Percentiles rank a stretch among this genome's conserved stretches.
Conservation (phyloP, 2,113 vertebrate genomes). For the Nestor notabilis region DNA sequence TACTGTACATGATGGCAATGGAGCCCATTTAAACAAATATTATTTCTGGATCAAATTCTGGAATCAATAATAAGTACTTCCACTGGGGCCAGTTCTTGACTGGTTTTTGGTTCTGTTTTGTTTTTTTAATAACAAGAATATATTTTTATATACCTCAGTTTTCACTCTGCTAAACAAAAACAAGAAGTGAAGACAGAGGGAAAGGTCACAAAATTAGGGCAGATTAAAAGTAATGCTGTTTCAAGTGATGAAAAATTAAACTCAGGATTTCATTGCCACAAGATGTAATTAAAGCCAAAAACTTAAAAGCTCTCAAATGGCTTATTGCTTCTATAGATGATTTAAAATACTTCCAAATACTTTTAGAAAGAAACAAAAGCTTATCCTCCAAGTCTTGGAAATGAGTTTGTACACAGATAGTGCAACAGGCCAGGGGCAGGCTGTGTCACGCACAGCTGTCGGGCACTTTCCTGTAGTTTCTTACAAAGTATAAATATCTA, state of each 20-base stretch:
- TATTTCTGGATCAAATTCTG: not conserved
- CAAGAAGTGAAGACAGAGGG: not conserved
- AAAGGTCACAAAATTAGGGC: not conserved
- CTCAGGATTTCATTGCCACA: not conserved
- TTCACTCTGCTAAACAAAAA: not conserved
- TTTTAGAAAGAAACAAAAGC: not conserved
- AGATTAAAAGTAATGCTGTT: not conserved
- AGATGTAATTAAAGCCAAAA: not conserved
- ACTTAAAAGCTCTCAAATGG: not conserved
- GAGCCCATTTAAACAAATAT: not conserved
- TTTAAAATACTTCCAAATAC: not conserved
- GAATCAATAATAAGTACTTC: not conserved
- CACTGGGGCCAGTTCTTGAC: not conserved
- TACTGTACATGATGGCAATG: not conserved
- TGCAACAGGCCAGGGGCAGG: not conserved
- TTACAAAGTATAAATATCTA: not conserved
- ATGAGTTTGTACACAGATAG: accelerated
- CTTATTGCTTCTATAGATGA: not conserved
- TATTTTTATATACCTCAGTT: not conserved
- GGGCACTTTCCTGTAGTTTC: not conserved
- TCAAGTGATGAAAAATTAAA: not conserved
- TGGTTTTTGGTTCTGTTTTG: accelerated
- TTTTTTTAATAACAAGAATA: not conserved
- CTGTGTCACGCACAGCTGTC: not conserved
- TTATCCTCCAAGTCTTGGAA: not conserved